Evolutionary conservation across 2,888 invertebrate genomes (phyloP).

Genomic region (Sarcophaga caerulescens): DNA sequence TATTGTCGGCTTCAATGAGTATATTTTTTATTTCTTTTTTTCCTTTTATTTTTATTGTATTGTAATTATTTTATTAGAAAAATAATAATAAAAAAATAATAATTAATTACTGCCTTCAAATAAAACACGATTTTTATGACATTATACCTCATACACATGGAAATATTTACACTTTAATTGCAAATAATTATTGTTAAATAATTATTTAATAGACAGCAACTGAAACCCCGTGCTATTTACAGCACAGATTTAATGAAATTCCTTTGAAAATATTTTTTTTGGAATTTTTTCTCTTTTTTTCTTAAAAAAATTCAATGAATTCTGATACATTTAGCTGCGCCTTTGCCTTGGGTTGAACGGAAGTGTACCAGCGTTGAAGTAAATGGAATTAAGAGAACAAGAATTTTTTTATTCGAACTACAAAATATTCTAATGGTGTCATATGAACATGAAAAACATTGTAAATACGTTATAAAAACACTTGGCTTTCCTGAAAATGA

Average conservation of each 20-base stretch:
- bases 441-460: conserved; percentile 30
- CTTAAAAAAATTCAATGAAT: background rate
- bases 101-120: conserved; percentile 48
- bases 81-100: conserved; percentile 2
- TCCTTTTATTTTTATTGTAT: background rate
- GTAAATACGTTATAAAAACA: background rate
- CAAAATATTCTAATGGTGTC: conserved; percentile 46
- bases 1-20: conserved; percentile 26
- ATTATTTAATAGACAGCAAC: conserved; percentile 6
- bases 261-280: background rate
- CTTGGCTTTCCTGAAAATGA: background rate
- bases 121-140: conserved; percentile 55
- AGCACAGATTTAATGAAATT: background rate
- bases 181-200: conserved; percentile 57
- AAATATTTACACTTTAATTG: conserved; percentile 54
- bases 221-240: background rate
- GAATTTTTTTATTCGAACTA: background rate
- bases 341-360: background rate
- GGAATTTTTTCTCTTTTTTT: background rate
- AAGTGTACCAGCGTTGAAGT: background rate
- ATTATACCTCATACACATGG: conserved; percentile 21
- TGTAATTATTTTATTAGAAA: conserved; percentile 1
- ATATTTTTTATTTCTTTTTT: background rate
- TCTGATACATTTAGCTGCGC: background rate
- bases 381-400: background rate